Percentiles rank a stretch among this genome's conserved stretches.
These are phyloP conservation scores for Diplogasteroides magnus DNA, from an alignment of 1,140 invertebrate species.

Conservation along the genomic window DNA sequence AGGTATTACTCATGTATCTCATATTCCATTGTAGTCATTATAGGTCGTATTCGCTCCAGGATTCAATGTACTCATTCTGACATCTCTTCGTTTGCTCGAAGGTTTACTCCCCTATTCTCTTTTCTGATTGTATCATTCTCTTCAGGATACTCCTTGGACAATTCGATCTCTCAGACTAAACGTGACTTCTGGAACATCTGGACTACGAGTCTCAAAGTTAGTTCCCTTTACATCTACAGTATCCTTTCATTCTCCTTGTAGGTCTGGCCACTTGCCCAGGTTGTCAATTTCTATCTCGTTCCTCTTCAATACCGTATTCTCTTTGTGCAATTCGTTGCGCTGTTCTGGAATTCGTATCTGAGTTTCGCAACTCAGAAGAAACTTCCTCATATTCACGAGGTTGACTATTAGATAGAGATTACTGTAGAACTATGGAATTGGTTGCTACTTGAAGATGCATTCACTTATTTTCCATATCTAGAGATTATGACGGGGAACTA, in stretches of 20 bases:
- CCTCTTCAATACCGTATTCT: slow-evolving; percentile 30
- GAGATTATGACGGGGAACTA: too few species aligned
- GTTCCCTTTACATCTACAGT: background rate
- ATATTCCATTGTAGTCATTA: too few species aligned
- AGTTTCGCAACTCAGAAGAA: background rate
- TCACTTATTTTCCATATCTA: background rate
- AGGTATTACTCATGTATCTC: too few species aligned
- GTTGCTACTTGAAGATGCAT: background rate
- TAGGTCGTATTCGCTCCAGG: slow-evolving; percentile 15
- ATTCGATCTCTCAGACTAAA: background rate
- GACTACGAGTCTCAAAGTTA: background rate
- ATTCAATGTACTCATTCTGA: slow-evolving; percentile 28
- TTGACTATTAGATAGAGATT: background rate
- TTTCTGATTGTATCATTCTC: background rate
- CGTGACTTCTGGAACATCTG: slow-evolving; percentile 1
- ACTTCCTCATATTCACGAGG: background rate
- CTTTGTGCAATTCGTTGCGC: slow-evolving; percentile 29
- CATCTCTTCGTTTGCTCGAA: slow-evolving; percentile 29
- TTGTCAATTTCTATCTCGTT: slow-evolving; percentile 37
- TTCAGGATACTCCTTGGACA: background rate
- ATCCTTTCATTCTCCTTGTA: slow-evolving; percentile 7
- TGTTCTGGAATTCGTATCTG: slow-evolving; percentile 32
- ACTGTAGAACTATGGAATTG: background rate
- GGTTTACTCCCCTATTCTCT: background rate
- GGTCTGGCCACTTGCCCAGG: slow-evolving; percentile 34